Percentiles rank a stretch among this genome's conserved stretches.
Conservation (phyloP, 2,113 vertebrate genomes). For the Connochaetes taurinus region DNA sequence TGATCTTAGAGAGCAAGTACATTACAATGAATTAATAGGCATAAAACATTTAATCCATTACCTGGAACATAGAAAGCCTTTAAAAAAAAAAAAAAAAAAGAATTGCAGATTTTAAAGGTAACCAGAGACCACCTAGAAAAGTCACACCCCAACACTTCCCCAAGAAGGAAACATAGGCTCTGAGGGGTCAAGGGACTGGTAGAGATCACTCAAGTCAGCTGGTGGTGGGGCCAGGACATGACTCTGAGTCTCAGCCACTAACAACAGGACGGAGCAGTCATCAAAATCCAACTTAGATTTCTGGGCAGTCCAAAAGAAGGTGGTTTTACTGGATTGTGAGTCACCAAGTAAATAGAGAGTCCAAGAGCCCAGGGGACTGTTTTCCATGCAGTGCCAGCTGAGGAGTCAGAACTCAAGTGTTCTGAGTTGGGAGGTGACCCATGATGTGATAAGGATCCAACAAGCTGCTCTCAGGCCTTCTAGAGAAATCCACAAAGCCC, state of each 20-base stretch:
- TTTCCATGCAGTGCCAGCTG: neutral
- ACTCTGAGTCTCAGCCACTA: neutral
- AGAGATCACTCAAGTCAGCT: neutral
- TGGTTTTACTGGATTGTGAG: constrained; percentile 22
- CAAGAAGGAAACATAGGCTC: neutral
- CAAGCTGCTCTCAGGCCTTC: neutral
- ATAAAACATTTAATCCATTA: neutral
- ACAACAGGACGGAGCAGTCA: neutral
- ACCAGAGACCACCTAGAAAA: neutral
- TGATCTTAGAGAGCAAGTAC: neutral
- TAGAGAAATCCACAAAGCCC: neutral
- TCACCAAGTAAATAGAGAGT: constrained; percentile 31
- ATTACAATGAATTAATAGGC: neutral
- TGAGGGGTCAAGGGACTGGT: neutral
- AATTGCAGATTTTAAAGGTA: neutral
- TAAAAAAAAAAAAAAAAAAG: neutral
- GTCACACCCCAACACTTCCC: neutral
- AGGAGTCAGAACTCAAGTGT: neutral
- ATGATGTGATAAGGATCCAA: neutral
- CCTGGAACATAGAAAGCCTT: neutral
- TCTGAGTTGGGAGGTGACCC: neutral
- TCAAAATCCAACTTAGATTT: constrained; percentile 4
- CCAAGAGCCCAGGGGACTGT: constrained; percentile 21
- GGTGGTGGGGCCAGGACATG: neutral
- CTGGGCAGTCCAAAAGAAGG: neutral